phyloP scores from a whole-genome alignment of 2,888 invertebrate species.

The Netelia virgata region DNA sequence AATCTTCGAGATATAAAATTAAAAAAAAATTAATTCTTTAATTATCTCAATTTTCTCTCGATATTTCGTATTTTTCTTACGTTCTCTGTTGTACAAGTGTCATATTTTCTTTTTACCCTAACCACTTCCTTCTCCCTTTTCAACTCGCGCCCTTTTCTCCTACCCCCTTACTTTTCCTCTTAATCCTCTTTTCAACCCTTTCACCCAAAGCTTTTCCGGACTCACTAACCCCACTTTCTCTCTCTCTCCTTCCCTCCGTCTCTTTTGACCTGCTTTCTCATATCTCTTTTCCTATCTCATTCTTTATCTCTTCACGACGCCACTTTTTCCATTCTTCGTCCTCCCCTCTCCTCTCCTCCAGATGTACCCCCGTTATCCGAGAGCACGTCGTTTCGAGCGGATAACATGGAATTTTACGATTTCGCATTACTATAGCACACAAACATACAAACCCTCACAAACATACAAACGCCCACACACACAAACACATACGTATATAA shows the following conservation, averaged over 20 bases:
- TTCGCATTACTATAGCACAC: constrained; percentile 35
- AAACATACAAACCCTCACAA: neutral
- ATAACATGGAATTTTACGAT: constrained; percentile 60
- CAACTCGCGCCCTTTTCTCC: neutral
- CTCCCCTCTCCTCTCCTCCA: constrained; percentile 1
- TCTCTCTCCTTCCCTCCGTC: neutral
- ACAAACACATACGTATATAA: neutral
- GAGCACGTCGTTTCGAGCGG: constrained; percentile 54
- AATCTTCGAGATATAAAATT: neutral
- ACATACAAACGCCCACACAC: too few species aligned
- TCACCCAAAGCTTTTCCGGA: neutral
- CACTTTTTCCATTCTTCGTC: constrained; percentile 16
- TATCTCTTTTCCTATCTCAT: constrained; percentile 19
- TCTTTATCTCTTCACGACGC: constrained; percentile 1
- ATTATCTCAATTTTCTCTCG: neutral
- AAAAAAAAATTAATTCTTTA: neutral
- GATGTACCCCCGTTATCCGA: constrained; percentile 30
- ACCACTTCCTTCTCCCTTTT: neutral
- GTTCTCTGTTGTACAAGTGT: neutral
- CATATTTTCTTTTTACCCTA: neutral
- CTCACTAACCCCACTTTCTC: neutral
- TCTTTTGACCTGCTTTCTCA: neutral
- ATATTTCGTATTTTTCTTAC: neutral
- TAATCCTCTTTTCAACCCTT: constrained; percentile 42
- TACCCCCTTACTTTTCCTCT: constrained; percentile 30